Base-by-base conservation (phyloP, 2,888 invertebrate species). In the Helicoverpa assulta region DNA sequence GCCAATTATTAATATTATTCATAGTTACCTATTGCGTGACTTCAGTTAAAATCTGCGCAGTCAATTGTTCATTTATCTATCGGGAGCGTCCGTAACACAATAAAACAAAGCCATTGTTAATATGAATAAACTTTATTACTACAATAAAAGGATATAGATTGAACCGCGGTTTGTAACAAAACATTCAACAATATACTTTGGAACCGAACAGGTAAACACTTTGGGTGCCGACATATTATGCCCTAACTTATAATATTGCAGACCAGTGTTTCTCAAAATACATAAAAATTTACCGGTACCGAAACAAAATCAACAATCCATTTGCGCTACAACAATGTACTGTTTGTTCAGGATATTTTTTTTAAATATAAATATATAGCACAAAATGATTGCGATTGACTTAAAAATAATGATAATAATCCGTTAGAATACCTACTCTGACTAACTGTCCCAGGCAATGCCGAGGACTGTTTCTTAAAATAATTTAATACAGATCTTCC, bases 71-170 rank as follows among this genome's bases (percentile, higher is more conserved):
- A 55, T 18, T 29, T 53, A 43, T 21, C 16, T 21, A 73, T 8
- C 5, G 14, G 53, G 19, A 54, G n/a, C 21, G 12, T 40, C 1
- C 7, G 2, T 29, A 33, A 0, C 43, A 57, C 18, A 67, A 83
- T 82, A 82, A 86, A 87, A 87, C 84, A 86, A 76, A 68, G 78
- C 59, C 69, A 78, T 72, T 82, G 83, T 88, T 90, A 93, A 93
- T 93, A 95, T 93, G 92, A 94, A 95, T 95, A 95, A 93, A 95
- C 93, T 95, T 95, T 95, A 95, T 95, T 95, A 91, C 94, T 95
- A 94, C 90, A 91, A 94, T 94, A 94, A 93, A 95, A 94, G 93
- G 92, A 93, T 94, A 94, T 93, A 92, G 89, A 92, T 87, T 89
- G 88, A 91, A 94, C 89, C 90, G 88, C 90, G 90, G 88, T 92